Evolutionary conservation across 1,140 invertebrate genomes (phyloP).

Genomic region (Grapholita molesta): DNA sequence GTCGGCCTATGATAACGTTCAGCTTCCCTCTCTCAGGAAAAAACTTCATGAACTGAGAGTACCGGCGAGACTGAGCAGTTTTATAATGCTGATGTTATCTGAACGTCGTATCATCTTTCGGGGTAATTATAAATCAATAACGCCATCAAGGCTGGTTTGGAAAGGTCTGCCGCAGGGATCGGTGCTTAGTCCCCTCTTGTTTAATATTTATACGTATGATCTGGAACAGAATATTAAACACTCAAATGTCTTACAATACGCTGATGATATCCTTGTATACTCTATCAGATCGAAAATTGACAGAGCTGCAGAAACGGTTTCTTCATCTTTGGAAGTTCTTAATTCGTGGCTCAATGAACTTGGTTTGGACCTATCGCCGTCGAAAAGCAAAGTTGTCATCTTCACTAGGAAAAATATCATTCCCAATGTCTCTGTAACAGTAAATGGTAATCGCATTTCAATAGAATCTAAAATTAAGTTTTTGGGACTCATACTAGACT

Average conservation of each 20-base stretch:
- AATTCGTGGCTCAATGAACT: background rate
- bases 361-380: background rate
- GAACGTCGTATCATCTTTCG: constrained; percentile 7
- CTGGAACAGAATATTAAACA: constrained; percentile 6
- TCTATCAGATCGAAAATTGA: background rate
- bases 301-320: background rate
- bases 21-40: too few relatives aligned
- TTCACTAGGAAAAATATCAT: background rate
- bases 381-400: background rate
- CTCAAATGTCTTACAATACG: background rate
- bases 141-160: constrained; percentile 8
- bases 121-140: background rate
- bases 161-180: constrained; percentile 30
- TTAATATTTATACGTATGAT: constrained; percentile 28
- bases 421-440: background rate
- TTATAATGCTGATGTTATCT: background rate
- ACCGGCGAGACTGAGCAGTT: background rate
- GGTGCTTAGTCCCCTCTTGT: constrained; percentile 30
- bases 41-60: background rate
- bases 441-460: background rate
- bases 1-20: too few relatives aligned
- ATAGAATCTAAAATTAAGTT: background rate
- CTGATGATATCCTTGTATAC: background rate
- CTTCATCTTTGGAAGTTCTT: background rate
- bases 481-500: background rate